Conservation (phyloP, 2,797 vertebrate species). For the Adrianichthys oophorus region DNA sequence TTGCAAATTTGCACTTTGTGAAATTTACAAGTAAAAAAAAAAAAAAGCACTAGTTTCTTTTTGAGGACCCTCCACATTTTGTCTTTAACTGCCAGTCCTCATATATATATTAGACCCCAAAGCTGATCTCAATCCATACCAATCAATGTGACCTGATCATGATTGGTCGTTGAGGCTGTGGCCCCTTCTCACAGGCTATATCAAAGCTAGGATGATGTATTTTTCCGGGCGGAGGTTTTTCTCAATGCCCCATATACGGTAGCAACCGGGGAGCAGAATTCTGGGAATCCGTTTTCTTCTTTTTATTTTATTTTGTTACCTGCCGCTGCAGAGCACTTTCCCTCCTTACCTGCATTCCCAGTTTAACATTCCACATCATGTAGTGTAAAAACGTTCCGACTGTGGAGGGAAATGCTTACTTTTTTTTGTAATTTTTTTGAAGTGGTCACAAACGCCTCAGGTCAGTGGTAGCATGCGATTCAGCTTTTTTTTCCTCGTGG, state of each 20-base stretch:
- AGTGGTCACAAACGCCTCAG: conserved; percentile 60
- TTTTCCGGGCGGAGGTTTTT: conserved; percentile 46
- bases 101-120: conserved; percentile 57
- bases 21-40: conserved; percentile 59
- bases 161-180: conserved; percentile 41
- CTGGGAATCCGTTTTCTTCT: conserved; percentile 32
- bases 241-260: conserved; percentile 53
- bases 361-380: conserved; percentile 69
- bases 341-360: conserved; percentile 52
- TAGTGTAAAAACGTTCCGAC: conserved; percentile 48
- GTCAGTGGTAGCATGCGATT: conserved; percentile 75
- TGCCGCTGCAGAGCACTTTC: conserved; percentile 43
- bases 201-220: conserved; percentile 9
- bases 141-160: conserved; percentile 49
- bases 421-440: conserved; percentile 33
- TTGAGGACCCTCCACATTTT: conserved; percentile 56
- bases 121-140: conserved; percentile 60
- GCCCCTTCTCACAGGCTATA: conserved; percentile 37
- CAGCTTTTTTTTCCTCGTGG: conserved; percentile 61
- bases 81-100: conserved; percentile 52
- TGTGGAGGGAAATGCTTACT: conserved; percentile 44
- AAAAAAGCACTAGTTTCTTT: conserved; percentile 75
- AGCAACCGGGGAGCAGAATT: conserved; percentile 67
- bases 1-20: conserved; percentile 81
- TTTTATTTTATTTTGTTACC: conserved; percentile 35